Evolutionary conservation across 1,140 invertebrate species (phyloP), one percentile per base, ranked within the genome.

Genomic region (Nautilus pompilius): DNA sequence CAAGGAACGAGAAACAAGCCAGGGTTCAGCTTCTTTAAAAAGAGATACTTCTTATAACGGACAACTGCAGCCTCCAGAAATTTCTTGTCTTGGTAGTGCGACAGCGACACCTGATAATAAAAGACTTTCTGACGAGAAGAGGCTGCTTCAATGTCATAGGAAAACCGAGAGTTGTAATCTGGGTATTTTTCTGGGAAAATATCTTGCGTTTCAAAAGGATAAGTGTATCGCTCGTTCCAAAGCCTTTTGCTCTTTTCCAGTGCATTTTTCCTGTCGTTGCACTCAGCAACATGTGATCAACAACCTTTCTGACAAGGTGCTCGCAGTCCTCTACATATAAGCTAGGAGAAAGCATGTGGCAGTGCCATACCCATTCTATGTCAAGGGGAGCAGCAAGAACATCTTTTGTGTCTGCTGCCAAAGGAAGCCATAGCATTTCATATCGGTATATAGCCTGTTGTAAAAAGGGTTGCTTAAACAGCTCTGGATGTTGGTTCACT

Each of bases 301-400:
- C 67, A 0, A 82, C 67, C 34, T 60, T 68, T 10, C 79, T 78
- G 32, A 80, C 81, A 29, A 83, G 55, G 3, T 36, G 55, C 20
- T 73, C 60, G 58, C 83, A 84, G 60, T 85, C 84, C 58, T 75
- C 80, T 58, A 68, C 70, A 61, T 85, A 85, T 17, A 66, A 57
- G 20, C 67, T 59, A 29, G 84, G 84, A 57, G 74, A 76, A 28
- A 85, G 65, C 72, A 86, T 77, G 61, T 83, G 84, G 24, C 78
- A 80, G 59, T 85, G 84, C 85, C 84, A 85, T n/a, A 84, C 69
- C 84, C 84, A 86, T 62, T 85, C 80, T 46, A 86, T 80, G 67
- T 85, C 84, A 33, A 85, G 58, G 17, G 84, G 84, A 2, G 84
- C 81, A 49, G 77, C 73, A n/a, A n/a, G n/a, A 6, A 83, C 34